Conservation (phyloP, 2,113 vertebrate species). For the Festucalex cinctus region DNA sequence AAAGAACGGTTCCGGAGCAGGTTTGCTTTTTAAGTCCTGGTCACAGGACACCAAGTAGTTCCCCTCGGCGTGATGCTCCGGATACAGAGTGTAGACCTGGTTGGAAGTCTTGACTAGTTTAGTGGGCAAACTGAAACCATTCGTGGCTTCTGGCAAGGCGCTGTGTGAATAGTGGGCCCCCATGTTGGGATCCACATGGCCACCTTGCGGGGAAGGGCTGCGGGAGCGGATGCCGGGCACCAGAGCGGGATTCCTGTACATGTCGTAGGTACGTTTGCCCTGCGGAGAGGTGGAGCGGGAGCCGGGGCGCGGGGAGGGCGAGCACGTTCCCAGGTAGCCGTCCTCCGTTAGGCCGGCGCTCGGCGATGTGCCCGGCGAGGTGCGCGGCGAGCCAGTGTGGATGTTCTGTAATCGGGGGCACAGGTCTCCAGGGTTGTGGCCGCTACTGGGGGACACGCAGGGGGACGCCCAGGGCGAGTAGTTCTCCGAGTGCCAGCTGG, state of each 20-base stretch:
- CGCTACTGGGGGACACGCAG: constrained; percentile 94
- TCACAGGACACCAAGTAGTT: constrained; percentile 86
- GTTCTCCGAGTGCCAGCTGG: constrained; percentile 97
- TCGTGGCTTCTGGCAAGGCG: constrained; percentile 80
- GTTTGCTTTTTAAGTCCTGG: constrained; percentile 83
- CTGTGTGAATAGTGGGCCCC: constrained; percentile 63
- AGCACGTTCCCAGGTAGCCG: constrained; percentile 81
- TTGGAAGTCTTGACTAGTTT: constrained; percentile 92
- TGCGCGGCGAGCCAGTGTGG: constrained; percentile 92
- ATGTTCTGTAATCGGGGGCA: constrained; percentile 94
- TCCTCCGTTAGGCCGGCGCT: constrained; percentile 86
- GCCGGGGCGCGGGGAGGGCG: constrained; percentile 84
- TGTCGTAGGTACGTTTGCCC: constrained; percentile 93
- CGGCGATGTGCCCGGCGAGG: constrained; percentile 90
- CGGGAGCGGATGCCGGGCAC: constrained; percentile 81
- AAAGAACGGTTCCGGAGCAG: constrained; percentile 81
- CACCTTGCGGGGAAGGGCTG: constrained; percentile 86
- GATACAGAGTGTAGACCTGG: constrained; percentile 77
- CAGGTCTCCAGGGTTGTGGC: constrained; percentile 85
- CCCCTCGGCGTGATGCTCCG: constrained; percentile 78
- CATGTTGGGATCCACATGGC: constrained; percentile 75
- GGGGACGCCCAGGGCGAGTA: constrained; percentile 93
- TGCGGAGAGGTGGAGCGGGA: constrained; percentile 93
- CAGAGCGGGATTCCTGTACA: constrained; percentile 79
- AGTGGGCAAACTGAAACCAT: constrained; percentile 81